phyloP scores from a whole-genome alignment of 2,113 vertebrate species.

The Raja brachyura region DNA sequence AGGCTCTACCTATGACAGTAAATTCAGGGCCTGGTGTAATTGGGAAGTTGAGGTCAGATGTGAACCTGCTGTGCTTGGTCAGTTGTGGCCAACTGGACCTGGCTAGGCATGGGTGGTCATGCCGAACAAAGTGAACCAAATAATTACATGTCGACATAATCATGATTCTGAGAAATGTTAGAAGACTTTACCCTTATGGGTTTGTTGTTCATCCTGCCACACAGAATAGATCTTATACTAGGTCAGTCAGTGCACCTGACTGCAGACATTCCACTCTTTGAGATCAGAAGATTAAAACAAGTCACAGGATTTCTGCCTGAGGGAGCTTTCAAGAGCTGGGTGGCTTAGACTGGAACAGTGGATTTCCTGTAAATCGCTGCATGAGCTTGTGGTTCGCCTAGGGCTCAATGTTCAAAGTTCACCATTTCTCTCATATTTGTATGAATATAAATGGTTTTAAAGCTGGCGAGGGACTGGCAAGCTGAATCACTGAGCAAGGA shows the following conservation, averaged over 20 bases:
- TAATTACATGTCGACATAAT: too few species aligned
- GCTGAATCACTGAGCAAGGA: not conserved
- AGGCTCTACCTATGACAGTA: too few species aligned
- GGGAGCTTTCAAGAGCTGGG: constrained; percentile 51
- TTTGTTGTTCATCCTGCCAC: not conserved
- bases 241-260: constrained; percentile 42
- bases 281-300: constrained; percentile 53
- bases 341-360: constrained; percentile 48
- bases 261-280: constrained; percentile 47
- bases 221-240: not conserved
- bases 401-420: constrained; percentile 28
- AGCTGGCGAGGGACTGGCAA: not conserved
- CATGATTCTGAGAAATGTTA: not conserved
- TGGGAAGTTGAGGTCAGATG: too few species aligned
- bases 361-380: constrained; percentile 27
- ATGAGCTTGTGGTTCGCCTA: not conserved
- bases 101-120: too few species aligned
- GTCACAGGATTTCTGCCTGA: constrained; percentile 53
- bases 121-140: too few species aligned
- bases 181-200: not conserved
- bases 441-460: not conserved
- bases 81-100: too few species aligned
- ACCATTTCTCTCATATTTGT: not conserved
- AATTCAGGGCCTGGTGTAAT: too few species aligned
- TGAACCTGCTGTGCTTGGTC: too few species aligned